Percentiles rank a stretch among this genome's conserved stretches.
These are phyloP conservation scores for Lepidothrix coronata DNA, from an alignment of 2,113 vertebrate species.

Conservation along the genomic window DNA sequence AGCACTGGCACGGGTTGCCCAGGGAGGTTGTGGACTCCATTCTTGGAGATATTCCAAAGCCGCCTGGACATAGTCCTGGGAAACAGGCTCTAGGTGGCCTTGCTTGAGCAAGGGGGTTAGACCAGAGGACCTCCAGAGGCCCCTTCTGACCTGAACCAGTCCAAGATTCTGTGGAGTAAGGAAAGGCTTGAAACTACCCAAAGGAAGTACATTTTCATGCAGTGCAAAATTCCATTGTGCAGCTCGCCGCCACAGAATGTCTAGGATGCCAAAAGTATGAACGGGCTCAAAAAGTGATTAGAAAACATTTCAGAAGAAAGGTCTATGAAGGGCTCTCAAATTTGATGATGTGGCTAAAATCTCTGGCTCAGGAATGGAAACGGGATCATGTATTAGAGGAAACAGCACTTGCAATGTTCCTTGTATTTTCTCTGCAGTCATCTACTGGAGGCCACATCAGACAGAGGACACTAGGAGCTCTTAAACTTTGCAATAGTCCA, in stretches of 20 bases:
- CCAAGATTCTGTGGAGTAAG: not conserved
- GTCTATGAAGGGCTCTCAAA: not conserved
- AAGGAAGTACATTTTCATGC: not conserved
- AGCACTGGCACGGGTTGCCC: not conserved
- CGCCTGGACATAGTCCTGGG: not conserved
- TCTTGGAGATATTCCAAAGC: not conserved
- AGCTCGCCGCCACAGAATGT: not conserved
- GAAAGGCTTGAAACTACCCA: not conserved
- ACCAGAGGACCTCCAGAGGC: not conserved
- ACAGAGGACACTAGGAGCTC: not conserved
- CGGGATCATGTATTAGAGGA: accelerated
- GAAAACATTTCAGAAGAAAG: not conserved
- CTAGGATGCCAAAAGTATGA: not conserved
- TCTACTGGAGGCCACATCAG: not conserved
- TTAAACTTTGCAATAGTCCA: not conserved
- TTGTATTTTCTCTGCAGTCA: not conserved
- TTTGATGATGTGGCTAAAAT: not conserved
- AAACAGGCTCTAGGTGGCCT: not conserved
- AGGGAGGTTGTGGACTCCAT: not conserved
- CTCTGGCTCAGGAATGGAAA: not conserved
- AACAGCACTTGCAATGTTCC: not conserved
- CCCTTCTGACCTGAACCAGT: not conserved
- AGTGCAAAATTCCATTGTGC: not conserved
- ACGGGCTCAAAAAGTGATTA: not conserved
- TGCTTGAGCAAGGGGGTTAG: not conserved